Base-by-base conservation (phyloP, 2,113 vertebrate species). In the Falcunculus frontatus region DNA sequence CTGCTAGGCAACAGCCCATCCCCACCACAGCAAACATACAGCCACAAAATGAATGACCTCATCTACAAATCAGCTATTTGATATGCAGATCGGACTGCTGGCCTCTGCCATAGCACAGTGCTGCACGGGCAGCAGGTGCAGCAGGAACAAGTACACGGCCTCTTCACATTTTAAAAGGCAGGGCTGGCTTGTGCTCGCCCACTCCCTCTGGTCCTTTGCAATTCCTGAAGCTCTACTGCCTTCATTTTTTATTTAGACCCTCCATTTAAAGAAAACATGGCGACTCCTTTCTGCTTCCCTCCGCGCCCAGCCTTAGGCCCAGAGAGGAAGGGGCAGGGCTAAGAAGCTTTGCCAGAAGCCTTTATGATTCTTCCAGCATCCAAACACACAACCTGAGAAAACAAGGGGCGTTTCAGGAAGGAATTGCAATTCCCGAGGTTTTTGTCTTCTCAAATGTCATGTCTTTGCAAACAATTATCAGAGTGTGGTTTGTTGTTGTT, bases 21-120 rank as follows among this genome's bases (percentile, higher is more conserved):
- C 96, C 96, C 97, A 97, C 90, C 87, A 81, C 95, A 91, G 96
- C 97, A 96, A 97, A 97, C 97, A 96, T 77, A 95, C 89, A 84
- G 93, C 97, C 96, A 83, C 97, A 94, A 96, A 97, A 97, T 84
- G 96, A 97, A 98, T 98, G 97, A 98, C 96, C 98, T 98, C 98
- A 98, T 98, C 97, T 94, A 93, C 97, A 97, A 96, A 97, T 96
- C 98, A 97, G 98, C 98, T 97, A 97, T 98, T 98, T 98, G 98
- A 98, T 97, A 98, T 98, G 98, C 98, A 98, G 98, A 98, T 98
- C 33, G 94, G 94, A 72, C 96, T 87, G 72, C 90, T 70, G 94
- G 75, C 96, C 96, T 97, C 97, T 95, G 96, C 97, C 97, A 94
- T 93, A 95, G 96, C 91, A 53, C 76, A 83, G 89, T 6, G 32